Evolutionary conservation across 1,140 invertebrate species (phyloP), one percentile per base, ranked within the genome.

Genomic region (Adelges cooleyi): DNA sequence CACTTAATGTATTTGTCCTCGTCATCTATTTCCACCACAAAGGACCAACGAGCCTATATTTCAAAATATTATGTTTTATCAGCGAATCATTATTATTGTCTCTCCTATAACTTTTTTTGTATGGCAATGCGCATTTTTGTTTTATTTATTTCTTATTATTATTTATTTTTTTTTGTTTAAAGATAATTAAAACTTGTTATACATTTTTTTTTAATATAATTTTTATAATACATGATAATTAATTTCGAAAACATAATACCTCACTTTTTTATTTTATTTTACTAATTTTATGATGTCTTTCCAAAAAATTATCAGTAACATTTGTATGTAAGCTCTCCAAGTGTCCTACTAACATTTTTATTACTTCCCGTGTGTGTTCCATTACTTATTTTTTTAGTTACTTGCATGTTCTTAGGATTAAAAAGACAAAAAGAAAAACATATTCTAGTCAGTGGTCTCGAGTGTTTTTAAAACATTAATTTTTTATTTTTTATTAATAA

Each of bases 131-230:
- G 56, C 56, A 62, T 62, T 62, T 44, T 62, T 62, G 56, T 62
- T 62, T 62, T 62, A 62, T 62, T 62, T 62, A 62, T 62, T 62
- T 48, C 56, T 62, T 33, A 48, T 62, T 62, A 62, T 62, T 56
- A 29, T 54, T 44, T 42, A 40, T 42, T 59, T 59, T 56, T 56
- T 56, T 56, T 56, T 62, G 42, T 62, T 62, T 48, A 62, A 62
- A 62, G 56, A 62, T 62, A 62, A 62, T 62, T 62, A 62, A 62
- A 62, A 62, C 42, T 62, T 62, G 56, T 62, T 62, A 62, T 62
- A 62, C 42, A 62, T 62, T 62, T 62, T 59, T n/a, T 62, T 62
- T 62, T 27, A 62, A 62, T 48, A 62, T 62, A 62, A 62, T 62
- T 62, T 62, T 62, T 62, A 62, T 62, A 62, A 62, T 62, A 62